Base-by-base conservation (phyloP, 2,797 vertebrate genomes). In the Microcaecilia unicolor region DNA sequence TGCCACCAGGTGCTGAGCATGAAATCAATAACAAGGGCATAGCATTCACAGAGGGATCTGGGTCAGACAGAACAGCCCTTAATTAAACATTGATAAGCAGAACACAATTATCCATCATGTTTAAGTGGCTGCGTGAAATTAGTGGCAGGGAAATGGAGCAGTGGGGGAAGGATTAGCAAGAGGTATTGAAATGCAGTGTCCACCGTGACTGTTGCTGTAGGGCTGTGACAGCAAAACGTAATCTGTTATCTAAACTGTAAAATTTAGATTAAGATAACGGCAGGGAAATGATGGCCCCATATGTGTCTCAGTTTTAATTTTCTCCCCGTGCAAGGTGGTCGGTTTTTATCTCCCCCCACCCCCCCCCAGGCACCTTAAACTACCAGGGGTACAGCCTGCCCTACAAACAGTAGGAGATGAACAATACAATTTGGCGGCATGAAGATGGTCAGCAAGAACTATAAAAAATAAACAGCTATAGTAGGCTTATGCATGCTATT, bases 1-100 rank as follows among this genome's bases (percentile, higher is more conserved):
- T 76, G 73, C 74, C 72, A 76, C n/a, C 70, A 75, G 70, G 74
- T 78, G 67, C n/a, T 72, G 68, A 74, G 61, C 65, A 69, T 65
- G 72, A 77, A 77, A 78, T 80, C 65, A 72, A 70, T 74, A 76
- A 73, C 57, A 62, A 74, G 74, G n/a, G 54, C 67, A 61, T 51
- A 55, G 64, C 57, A 69, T 61, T 67, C 52, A 57, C 67, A 72
- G 62, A 74, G 72, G 74, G 70, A 74, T 67, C 61, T 58, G 67
- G 76, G 76, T 73, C 74, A 80, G 71, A 67, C 2, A 36, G 59
- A 73, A 76, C 72, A 62, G 52, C 57, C 59, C 65, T 76, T 72
- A 70, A 73, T 67, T 70, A 70, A 66, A 72, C 54, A 74, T 58
- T 61, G 59, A 67, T 72, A 72, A 64, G 61, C 63, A 70, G 62